Conservation (phyloP, 2,797 vertebrate species). For the Sebastiscus tertius region DNA sequence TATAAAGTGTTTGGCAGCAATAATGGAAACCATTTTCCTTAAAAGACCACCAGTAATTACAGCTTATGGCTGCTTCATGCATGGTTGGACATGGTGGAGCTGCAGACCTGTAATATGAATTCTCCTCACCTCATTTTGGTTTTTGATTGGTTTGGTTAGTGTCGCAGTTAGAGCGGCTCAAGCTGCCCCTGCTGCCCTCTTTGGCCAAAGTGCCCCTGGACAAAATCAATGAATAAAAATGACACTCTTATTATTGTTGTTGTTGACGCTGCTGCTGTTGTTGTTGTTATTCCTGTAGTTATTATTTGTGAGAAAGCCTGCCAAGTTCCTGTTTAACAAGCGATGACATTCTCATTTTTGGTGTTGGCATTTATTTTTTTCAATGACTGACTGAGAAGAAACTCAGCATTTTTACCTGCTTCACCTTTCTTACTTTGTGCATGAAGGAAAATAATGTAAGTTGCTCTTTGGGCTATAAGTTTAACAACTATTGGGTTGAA, state of each 20-base stretch:
- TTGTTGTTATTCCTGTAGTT: background rate
- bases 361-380: background rate
- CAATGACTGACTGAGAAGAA: background rate
- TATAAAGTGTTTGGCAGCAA: background rate
- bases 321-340: background rate
- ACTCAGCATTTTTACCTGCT: background rate
- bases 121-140: background rate
- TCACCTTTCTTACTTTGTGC: background rate
- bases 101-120: background rate
- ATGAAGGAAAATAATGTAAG: background rate
- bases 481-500: no score
- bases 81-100: background rate
- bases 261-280: background rate
- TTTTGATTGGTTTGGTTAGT: background rate
- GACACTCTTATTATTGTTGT: background rate
- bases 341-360: background rate
- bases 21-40: background rate
- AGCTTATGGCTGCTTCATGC: constrained; percentile 8
- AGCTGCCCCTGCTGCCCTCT: background rate
- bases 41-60: background rate
- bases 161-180: background rate
- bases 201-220: background rate
- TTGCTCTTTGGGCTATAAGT: no score
- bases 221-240: background rate
- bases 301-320: background rate